Base-by-base conservation (phyloP, 1,140 invertebrate species). In the Pectinophora gossypiella region DNA sequence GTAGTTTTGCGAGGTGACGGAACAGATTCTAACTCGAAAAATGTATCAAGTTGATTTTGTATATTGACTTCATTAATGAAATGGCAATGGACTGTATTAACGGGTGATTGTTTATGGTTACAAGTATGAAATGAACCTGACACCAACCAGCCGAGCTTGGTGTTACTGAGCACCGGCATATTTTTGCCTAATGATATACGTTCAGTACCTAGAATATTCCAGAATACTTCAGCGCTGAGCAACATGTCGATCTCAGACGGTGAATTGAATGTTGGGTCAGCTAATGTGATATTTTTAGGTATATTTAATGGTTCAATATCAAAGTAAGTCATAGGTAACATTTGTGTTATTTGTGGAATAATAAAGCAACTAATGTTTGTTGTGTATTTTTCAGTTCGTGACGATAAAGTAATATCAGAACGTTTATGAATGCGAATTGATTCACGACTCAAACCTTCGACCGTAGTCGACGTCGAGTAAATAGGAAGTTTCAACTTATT, bases 61-160 rank as follows among this genome's bases (percentile, higher is more conserved):
- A 38, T 4, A 7, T 38, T 15, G 13, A 15, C 5, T n/a, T 38
- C 36, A 38, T 4, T 44, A 6, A 18, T 5, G 19, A 44, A 44
- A 44, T 44, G 4, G 95, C 96, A 38, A 69, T 91, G 92, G 3
- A 89, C 94, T 0, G 96, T 93, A 3, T 97, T 7, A 38, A 1
- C 19, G n/a, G 9, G 55, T n/a, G n/a, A n/a, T n/a, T n/a, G n/a
- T n/a, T n/a, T n/a, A n/a, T n/a, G n/a, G n/a, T n/a, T n/a, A n/a
- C n/a, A n/a, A n/a, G n/a, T n/a, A n/a, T n/a, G n/a, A n/a, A n/a
- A n/a, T n/a, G n/a, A n/a, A n/a, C n/a, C 55, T 16, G 55, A 51
- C 7, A 61, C 35, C 22, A 61, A 19, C 38, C 51, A 61, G 5
- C 55, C 55, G 1, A 58, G 42, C 19, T 54, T 50, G 12, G 47